phyloP scores from a whole-genome alignment of 2,797 vertebrate species.

The Molossus molossus region DNA sequence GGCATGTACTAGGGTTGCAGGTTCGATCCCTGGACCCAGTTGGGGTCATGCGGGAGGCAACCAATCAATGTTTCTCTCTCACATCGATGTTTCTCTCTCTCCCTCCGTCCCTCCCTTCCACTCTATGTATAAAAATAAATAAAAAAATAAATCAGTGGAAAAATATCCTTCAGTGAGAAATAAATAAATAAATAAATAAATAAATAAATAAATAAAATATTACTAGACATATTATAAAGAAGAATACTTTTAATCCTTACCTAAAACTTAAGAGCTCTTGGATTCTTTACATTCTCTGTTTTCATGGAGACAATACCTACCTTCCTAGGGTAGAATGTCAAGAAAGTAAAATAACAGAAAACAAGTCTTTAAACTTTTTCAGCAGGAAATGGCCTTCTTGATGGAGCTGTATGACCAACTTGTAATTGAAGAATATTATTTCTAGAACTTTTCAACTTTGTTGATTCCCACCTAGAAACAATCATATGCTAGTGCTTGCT shows the following conservation, averaged over 20 bases:
- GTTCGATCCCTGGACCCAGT: no score
- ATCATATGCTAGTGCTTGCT: background rate
- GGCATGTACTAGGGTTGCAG: no score
- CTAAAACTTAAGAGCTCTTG: background rate
- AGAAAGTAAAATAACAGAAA: slow-evolving; percentile 15
- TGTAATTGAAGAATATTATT: slow-evolving; percentile 49
- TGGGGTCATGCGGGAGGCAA: no score
- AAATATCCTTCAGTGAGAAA: no score
- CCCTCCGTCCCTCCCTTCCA: no score
- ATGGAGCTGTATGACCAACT: background rate
- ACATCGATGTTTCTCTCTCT: no score
- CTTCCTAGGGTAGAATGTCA: background rate
- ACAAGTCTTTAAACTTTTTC: background rate
- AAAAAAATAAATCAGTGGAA: no score
- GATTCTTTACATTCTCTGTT: slow-evolving; percentile 59
- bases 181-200: background rate
- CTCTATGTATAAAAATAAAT: no score
- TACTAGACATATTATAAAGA: slow-evolving; percentile 50
- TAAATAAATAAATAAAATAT: slow-evolving; percentile 53
- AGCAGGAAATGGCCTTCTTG: slow-evolving; percentile 24
- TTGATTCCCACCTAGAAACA: slow-evolving; percentile 32
- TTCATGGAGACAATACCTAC: background rate
- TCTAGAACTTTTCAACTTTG: slow-evolving; percentile 39
- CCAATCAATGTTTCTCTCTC: no score
- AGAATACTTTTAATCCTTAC: slow-evolving; percentile 66